Evolutionary conservation across 64 coral and sea anemone genomes (phyloP), one percentile per base, ranked within the genome.

Genomic region (Orbicella faveolata): DNA sequence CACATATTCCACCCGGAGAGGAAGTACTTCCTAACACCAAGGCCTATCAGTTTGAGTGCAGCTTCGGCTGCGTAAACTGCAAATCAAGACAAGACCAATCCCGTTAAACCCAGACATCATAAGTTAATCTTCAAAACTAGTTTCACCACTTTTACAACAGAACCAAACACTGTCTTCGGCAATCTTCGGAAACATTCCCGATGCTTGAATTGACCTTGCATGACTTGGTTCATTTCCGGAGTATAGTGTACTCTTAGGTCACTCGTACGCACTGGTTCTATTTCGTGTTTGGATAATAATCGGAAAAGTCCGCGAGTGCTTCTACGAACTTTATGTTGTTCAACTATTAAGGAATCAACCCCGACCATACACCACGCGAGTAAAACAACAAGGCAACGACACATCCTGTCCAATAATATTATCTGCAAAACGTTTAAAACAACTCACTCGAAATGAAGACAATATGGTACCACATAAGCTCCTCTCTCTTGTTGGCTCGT

Each of bases 1-100:
- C 79, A 98, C 96, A 89, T 59, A 55, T 98, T 98, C 93, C 93
- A 98, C 21, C 93, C 94, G 23, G 96, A 98, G 19, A 77, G 82
- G 35, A 98, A 98, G 59, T 98, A 98, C 41, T 75, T 75, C 75
- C 63, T 92, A 8, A 89, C 13, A 48, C 96, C 96, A n/a, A 95
- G 83, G 35, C 93, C 96, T 75, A 98, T 53, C 2, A 98, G 75
- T 81, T 98, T 98, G 35, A 98, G 83, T 9, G 90, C 55, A 36
- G 96, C 96, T 90, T 98, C 96, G 16, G 83, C 87, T 23, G 80
- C 70, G 80, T 98, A 98, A 55, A 98, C 96, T 98, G 44, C 30
- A 87, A 16, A 73, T 35, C 52, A 9, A 89, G 61, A 73, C 36
- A 59, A 65, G 14, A 87, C 17, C 19, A 75, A 21, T 57, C 13